Evolutionary conservation across 1,140 invertebrate species (phyloP).

Genomic region (Choristoneura fumiferana): DNA sequence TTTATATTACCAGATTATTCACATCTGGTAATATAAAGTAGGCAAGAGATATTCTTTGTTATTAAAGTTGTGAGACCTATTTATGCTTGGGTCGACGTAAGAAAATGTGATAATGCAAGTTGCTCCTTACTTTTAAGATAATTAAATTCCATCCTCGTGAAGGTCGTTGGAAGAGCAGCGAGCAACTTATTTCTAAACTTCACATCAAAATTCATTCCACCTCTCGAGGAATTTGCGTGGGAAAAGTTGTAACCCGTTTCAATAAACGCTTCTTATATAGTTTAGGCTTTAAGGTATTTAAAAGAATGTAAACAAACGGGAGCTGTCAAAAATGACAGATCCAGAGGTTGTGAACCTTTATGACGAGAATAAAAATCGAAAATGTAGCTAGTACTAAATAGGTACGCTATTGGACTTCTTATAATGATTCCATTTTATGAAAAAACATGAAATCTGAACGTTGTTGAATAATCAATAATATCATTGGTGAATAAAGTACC

Average conservation of each 20-base stretch:
- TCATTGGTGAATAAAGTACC: no score
- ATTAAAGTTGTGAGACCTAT: neutral
- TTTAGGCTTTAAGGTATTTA: no score
- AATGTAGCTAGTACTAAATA: no score
- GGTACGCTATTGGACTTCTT: no score
- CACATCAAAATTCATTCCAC: neutral
- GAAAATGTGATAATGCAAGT: constrained; percentile 18
- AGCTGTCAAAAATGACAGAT: no score
- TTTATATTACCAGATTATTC: no score
- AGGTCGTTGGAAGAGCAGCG: neutral
- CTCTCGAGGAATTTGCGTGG: neutral
- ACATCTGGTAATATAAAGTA: neutral
- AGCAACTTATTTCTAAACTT: constrained; percentile 4
- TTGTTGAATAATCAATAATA: no score
- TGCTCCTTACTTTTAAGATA: constrained; percentile 16
- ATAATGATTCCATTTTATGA: no score
- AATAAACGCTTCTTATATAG: neutral
- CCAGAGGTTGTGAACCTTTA: no score
- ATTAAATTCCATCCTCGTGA: constrained; percentile 17
- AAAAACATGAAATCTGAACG: no score
- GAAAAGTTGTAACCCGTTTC: constrained; percentile 10
- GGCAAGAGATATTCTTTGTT: neutral
- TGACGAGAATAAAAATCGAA: no score
- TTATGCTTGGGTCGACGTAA: neutral
- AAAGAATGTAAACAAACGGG: no score